A percentile compares a stretch with the other conserved stretches of the same genome.
These are phyloP conservation scores for Apolygus lucorum DNA, from an alignment of 1,140 invertebrate species.

Conservation along the genomic window DNA sequence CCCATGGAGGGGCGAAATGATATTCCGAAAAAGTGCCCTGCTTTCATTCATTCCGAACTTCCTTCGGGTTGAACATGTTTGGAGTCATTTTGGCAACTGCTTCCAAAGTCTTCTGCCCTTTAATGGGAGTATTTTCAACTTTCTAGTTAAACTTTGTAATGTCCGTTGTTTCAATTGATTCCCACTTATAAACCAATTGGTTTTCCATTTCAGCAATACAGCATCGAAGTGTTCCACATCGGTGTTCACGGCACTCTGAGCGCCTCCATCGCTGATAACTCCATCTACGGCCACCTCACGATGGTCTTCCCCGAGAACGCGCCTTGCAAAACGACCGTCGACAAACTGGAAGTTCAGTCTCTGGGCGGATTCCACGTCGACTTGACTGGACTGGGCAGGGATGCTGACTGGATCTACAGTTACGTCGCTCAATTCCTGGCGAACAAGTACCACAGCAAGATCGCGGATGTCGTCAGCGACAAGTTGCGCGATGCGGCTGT, in stretches of 20 bases:
- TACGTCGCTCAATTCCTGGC: background rate
- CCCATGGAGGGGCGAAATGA: too few species aligned
- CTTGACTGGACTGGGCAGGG: conserved; percentile 1
- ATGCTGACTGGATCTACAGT: conserved; percentile 1
- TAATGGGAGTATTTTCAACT: too few species aligned
- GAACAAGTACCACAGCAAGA: background rate
- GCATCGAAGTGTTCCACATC: background rate
- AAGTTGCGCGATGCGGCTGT: background rate
- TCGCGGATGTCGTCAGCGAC: background rate
- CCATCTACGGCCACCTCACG: background rate
- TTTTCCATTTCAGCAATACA: too few species aligned
- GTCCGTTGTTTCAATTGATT: too few species aligned
- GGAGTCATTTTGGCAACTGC: too few species aligned
- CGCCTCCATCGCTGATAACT: background rate
- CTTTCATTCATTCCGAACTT: too few species aligned
- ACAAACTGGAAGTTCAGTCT: background rate
- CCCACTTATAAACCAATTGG: too few species aligned
- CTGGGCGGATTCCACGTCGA: conserved; percentile 7
- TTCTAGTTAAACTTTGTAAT: too few species aligned
- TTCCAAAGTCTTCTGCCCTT: too few species aligned
- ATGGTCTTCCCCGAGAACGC: background rate
- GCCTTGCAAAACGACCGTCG: conserved; percentile 1
- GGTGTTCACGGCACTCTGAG: background rate
- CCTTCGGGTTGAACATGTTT: too few species aligned
- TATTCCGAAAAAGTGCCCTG: too few species aligned